Base-by-base conservation (phyloP, 2,113 vertebrate species). In the Glaucidium brasilianum region DNA sequence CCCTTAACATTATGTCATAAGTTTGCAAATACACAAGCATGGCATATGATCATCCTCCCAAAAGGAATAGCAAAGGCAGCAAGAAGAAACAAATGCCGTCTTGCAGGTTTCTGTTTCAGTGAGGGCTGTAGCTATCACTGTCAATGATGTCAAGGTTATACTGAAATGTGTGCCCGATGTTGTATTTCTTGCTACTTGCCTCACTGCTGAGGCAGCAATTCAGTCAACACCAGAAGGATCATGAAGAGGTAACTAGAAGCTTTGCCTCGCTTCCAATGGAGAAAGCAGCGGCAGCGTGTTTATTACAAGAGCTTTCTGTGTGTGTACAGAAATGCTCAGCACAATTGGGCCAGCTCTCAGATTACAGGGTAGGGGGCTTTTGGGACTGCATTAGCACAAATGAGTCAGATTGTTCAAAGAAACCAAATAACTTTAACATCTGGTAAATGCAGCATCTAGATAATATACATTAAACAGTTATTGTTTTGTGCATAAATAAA, bases 181-280 rank as follows among this genome's bases (percentile, higher is more conserved):
- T 94, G 58, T 97, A 95, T 97, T 97, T 98, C 92, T 97, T 94
- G 94, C 76, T 86, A 32, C 74, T 91, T 93, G 87, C 90, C 95
- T 97, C 96, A 97, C 86, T 77, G 86, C 85, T 56, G 62, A 92
- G 81, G 81, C 82, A 97, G 88, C 82, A 72, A 45, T 87, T 94
- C 83, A 90, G 35, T 88, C 88, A 88, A 79, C 43, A 56, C 39
- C 63, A 88, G 76, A 77, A 85, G 53, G 69, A 78, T 82, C 84
- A 63, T 17, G 73, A 83, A 85, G 66, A 59, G 88, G 92, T 87
- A 90, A 94, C 67, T 63, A 72, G 63, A 92, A 62, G 91, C 75
- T 88, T 80, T 90, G 58, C 80, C 75, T 96, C 39, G 2, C 15
- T 93, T 78, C 56, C 86, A 76, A 18, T 30, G 47, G 69, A 83